Conservation (phyloP, 2,888 invertebrate species). For the Trissolcus brochymenae region DNA sequence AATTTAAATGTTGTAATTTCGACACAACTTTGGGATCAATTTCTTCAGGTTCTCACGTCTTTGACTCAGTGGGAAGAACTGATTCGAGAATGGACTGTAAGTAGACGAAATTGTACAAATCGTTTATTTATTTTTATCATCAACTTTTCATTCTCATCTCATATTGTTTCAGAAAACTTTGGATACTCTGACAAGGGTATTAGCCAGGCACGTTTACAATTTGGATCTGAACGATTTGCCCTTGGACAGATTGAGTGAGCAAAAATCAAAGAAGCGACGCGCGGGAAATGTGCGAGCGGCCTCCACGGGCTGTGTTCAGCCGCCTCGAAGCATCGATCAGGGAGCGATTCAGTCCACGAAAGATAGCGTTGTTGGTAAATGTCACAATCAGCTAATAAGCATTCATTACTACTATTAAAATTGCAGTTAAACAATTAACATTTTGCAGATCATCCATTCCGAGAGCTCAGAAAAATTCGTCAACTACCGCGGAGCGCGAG, state of each 20-base stretch:
- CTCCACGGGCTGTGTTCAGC: constrained; percentile 74
- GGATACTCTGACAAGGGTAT: constrained; percentile 95
- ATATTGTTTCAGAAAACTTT: constrained; percentile 87
- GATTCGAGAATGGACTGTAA: constrained; percentile 96
- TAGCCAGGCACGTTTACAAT: constrained; percentile 96
- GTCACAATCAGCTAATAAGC: neutral
- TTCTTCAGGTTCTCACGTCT: constrained; percentile 89
- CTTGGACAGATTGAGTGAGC: constrained; percentile 86
- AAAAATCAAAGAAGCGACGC: constrained; percentile 84
- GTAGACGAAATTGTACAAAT: constrained; percentile 68
- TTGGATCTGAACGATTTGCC: constrained; percentile 93
- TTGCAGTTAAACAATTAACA: no score
- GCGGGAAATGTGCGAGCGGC: constrained; percentile 75
- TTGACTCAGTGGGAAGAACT: constrained; percentile 96
- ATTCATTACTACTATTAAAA: neutral
- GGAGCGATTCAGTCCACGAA: constrained; percentile 68
- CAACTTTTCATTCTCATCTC: no score
- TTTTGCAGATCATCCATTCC: constrained; percentile 68
- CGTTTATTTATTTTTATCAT: neutral
- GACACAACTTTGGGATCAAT: constrained; percentile 94
- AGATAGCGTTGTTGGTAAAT: constrained; percentile 70
- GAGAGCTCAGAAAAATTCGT: constrained; percentile 71
- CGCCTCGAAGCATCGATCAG: constrained; percentile 71
- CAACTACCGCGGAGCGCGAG: constrained; percentile 75
- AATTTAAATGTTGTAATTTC: constrained; percentile 95